Base-by-base conservation (phyloP, 2,888 invertebrate genomes). In the Chrysolina americana region DNA sequence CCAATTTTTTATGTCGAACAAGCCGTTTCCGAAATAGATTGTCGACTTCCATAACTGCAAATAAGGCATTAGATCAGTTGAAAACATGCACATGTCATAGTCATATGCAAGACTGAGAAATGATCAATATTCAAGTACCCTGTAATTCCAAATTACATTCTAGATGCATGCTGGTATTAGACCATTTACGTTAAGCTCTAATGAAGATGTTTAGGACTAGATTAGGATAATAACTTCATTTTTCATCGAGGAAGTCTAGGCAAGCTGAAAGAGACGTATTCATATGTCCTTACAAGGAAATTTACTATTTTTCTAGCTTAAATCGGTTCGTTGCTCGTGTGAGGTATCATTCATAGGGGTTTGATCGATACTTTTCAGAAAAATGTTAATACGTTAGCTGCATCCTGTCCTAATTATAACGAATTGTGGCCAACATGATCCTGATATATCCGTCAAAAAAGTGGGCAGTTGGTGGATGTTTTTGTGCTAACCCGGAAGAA, bases 111-210 rank as follows among this genome's bases (percentile, higher is more conserved):
- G 36, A 36, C 36, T 11, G 11, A 10, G 53, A 53, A 21, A 53
- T 11, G 3, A 21, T 53, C 36, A 53, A 53, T 53, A 53, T 53
- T 21, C 53, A 53, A 53, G 11, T 53, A 53, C 53, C 53, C 53
- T 53, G 21, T 21, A 53, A 21, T 53, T 53, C 19, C 21, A 53
- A 53, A 53, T 53, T 53, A 23, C 13, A 10, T 53, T 13, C 53
- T 53, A 19, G 11, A 21, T 1, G 53, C 19, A 53, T 53, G 53
- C 53, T 19, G 53, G 53, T 53, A 19, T 53, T 53, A 53, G 21
- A 13, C 53, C 53, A 53, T 53, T 17, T 53, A 19, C 21, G 21
- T 19, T 9, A 21, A 21, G 21, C 17, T 1, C 17, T 53, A 53
- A 21, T 53, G 53, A 53, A 23, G 53, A 21, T 53, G 53, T 13